Conservation (phyloP, 2,888 invertebrate species). For the Tridacna crocea region DNA sequence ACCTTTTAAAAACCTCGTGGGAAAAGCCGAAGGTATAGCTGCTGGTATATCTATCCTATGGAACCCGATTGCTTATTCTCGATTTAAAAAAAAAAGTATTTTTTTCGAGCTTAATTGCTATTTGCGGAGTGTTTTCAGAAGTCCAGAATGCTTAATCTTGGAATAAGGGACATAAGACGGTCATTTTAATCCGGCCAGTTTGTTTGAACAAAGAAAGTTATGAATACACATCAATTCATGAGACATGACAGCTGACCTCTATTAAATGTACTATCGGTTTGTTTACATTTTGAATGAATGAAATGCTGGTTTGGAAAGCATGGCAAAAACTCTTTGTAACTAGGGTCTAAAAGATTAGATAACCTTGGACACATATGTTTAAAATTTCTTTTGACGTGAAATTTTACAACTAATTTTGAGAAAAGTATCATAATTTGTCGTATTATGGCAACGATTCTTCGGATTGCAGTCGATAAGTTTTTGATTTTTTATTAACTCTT, state of each 20-base stretch:
- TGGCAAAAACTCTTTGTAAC: slow-evolving; percentile 35
- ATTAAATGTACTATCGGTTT: slow-evolving; percentile 36
- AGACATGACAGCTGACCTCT: slow-evolving; percentile 15
- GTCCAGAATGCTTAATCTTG: no score
- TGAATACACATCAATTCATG: slow-evolving; percentile 14
- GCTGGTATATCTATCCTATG: no score
- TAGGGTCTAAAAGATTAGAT: not conserved
- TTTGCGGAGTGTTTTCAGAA: no score
- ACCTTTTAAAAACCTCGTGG: no score
- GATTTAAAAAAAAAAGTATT: no score
- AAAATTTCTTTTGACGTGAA: no score
- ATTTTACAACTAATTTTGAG: no score
- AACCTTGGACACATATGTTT: no score
- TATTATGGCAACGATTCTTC: not conserved
- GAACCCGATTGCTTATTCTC: no score
- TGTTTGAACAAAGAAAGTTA: slow-evolving; percentile 4
- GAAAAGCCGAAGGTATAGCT: no score
- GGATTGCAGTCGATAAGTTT: not conserved
- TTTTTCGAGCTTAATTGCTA: no score
- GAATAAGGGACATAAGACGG: not conserved
- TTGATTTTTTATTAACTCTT: not conserved
- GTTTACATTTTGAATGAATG: slow-evolving; percentile 62
- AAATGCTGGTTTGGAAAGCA: slow-evolving; percentile 25
- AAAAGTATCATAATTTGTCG: no score
- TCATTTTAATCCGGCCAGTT: not conserved